A percentile compares a stretch with the other conserved stretches of the same genome.
These are phyloP conservation scores for Copidosoma floridanum DNA, from an alignment of 1,140 invertebrate genomes.

Conservation along the genomic window DNA sequence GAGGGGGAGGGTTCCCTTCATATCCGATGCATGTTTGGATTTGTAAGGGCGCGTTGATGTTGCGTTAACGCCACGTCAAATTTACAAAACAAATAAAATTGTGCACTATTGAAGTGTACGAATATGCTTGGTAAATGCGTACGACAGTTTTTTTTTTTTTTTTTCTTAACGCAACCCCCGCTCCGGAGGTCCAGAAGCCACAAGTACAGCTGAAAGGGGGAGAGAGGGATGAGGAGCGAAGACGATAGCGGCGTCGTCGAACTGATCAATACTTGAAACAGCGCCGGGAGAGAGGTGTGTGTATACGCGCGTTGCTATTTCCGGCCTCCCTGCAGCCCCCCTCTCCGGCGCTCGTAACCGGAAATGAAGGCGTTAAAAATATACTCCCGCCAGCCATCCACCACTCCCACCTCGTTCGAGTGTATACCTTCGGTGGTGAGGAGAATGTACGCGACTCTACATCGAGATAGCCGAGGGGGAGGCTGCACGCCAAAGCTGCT, in stretches of 20 bases:
- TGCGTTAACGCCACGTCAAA: too few relatives aligned
- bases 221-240: not conserved
- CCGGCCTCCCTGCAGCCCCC: slow-evolving; percentile 35
- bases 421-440: too few relatives aligned
- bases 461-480: not conserved
- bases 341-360: slow-evolving; percentile 19
- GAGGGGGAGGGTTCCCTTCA: not conserved
- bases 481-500: slow-evolving; percentile 17
- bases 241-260: slow-evolving; percentile 26
- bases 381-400: not conserved
- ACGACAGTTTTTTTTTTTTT: too few relatives aligned
- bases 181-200: too few relatives aligned
- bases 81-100: too few relatives aligned
- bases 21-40: too few relatives aligned
- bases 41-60: too few relatives aligned
- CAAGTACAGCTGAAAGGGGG: not conserved
- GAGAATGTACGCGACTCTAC: not conserved
- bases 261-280: slow-evolving; percentile 56
- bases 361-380: slow-evolving; percentile 51
- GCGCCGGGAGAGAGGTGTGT: slow-evolving; percentile 33
- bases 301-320: slow-evolving; percentile 50
- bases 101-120: too few relatives aligned
- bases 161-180: too few relatives aligned
- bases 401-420: too few relatives aligned
- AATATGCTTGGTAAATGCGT: too few relatives aligned